Conservation (phyloP, 2,888 invertebrate genomes). For the Leptopilina myrica region DNA sequence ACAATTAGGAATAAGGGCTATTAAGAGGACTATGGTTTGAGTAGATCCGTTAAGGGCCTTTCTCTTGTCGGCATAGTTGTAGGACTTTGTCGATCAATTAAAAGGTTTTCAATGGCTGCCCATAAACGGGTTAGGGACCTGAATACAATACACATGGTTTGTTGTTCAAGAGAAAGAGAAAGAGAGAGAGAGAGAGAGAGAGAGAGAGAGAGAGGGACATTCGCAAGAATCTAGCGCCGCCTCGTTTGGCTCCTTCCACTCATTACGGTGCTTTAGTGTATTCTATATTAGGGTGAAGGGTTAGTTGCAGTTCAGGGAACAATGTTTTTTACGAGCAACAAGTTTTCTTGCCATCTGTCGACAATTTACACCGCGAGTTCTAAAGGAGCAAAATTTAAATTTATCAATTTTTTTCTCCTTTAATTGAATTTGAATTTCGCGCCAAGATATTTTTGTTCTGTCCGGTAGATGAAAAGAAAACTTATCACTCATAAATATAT, state of each 20-base stretch:
- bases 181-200: no score
- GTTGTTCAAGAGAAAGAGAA: not conserved
- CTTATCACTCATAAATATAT: no score
- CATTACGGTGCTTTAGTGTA: slow-evolving; percentile 42
- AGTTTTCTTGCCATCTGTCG: no score
- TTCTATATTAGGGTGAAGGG: slow-evolving; percentile 40
- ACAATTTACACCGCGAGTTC: no score
- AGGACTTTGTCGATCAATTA: slow-evolving; percentile 47
- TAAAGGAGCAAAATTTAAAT: no score
- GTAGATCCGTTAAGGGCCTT: slow-evolving; percentile 47
- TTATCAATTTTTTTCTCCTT: no score
- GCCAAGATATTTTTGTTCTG: no score
- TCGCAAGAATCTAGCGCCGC: no score
- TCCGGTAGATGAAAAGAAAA: no score
- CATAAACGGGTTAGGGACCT: slow-evolving; percentile 17
- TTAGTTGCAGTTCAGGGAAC: slow-evolving; percentile 14
- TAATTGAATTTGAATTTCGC: no score
- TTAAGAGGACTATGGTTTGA: slow-evolving; percentile 43
- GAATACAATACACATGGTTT: slow-evolving; percentile 6
- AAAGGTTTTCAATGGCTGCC: slow-evolving; percentile 43
- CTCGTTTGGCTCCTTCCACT: not conserved
- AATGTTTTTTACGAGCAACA: no score
- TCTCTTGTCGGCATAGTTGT: slow-evolving; percentile 46
- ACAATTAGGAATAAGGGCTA: slow-evolving; percentile 42
- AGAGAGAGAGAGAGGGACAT: no score